Percentiles rank a stretch among this genome's conserved stretches.
Conservation (phyloP, 1,140 invertebrate species). For the Mycetomoellerius zeteki region DNA sequence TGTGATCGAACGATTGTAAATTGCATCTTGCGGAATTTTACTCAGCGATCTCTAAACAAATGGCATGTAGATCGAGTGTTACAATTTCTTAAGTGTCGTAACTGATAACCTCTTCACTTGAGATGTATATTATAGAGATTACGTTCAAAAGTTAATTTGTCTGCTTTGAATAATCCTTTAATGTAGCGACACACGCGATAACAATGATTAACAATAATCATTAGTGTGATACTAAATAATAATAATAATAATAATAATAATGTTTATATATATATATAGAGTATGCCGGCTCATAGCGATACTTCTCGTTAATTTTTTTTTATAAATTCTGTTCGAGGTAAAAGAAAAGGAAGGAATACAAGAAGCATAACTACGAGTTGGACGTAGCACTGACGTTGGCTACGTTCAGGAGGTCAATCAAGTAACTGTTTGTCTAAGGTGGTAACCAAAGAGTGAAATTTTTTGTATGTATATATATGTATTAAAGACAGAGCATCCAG, state of each 20-base stretch:
- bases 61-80: slow-evolving; percentile 45
- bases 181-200: neutral
- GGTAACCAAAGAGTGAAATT: too few relatives aligned
- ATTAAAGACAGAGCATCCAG: too few relatives aligned
- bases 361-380: neutral
- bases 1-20: slow-evolving; percentile 6
- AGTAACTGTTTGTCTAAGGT: too few relatives aligned
- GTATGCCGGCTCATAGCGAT: neutral
- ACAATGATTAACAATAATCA: neutral
- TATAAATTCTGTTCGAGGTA: neutral
- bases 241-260: neutral
- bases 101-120: slow-evolving; percentile 13
- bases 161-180: slow-evolving; percentile 17
- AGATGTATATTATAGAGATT: neutral
- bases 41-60: slow-evolving; percentile 6
- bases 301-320: neutral
- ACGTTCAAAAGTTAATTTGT: slow-evolving; percentile 6
- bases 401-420: too few relatives aligned
- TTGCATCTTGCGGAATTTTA: neutral
- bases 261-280: neutral
- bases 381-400: neutral
- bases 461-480: too few relatives aligned
- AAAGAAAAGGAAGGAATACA: neutral
- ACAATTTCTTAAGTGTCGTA: slow-evolving; percentile 9
- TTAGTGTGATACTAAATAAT: neutral